Percentiles rank a stretch among this genome's conserved stretches.
Evolutionary conservation across 2,113 vertebrate genomes (phyloP).

Genomic region (Hippocampus abdominalis): DNA sequence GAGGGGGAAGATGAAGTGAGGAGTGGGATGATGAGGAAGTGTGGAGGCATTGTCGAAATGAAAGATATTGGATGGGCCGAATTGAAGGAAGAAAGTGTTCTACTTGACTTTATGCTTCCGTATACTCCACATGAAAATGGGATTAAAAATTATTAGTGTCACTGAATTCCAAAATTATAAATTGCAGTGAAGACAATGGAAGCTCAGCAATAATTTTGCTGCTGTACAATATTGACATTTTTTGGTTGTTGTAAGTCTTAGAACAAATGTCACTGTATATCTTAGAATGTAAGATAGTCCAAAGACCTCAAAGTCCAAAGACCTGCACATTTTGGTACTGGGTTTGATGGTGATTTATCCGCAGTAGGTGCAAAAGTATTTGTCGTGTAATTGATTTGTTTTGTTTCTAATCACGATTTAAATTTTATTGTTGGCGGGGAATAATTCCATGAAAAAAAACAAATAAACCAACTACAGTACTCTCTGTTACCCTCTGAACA

Average conservation of each 20-base stretch:
- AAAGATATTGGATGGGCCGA: background rate
- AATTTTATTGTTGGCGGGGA: too few species aligned
- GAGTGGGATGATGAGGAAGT: slow-evolving; percentile 1
- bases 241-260: background rate
- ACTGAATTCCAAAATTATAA: background rate
- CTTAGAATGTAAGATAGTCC: background rate
- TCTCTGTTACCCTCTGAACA: too few species aligned
- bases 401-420: too few species aligned
- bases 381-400: background rate
- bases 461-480: too few species aligned
- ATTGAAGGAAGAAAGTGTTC: background rate
- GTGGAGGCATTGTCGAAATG: background rate
- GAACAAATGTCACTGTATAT: background rate
- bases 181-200: background rate
- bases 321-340: background rate
- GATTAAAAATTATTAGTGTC: background rate
- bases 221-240: background rate
- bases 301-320: background rate
- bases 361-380: background rate
- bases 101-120: background rate
- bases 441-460: too few species aligned
- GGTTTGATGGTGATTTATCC: background rate
- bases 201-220: background rate
- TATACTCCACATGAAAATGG: background rate
- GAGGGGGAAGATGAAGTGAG: slow-evolving; percentile 14